Percentiles rank a stretch among this genome's conserved stretches.
Conservation (phyloP, 2,888 invertebrate genomes). For the Diplolepis rosae region DNA sequence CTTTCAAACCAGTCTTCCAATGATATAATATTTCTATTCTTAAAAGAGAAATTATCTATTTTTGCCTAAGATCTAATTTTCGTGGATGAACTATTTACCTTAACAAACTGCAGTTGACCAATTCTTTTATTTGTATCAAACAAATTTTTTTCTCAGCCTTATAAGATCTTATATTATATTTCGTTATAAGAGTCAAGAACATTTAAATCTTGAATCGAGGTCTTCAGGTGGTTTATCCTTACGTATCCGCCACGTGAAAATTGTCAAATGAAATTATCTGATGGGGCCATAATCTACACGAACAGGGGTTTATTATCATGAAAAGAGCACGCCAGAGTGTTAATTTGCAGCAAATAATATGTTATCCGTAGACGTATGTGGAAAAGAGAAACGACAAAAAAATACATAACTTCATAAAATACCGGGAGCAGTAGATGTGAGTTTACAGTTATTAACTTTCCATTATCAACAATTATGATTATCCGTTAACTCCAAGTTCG, state of each 20-base stretch:
- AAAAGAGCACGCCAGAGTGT: background rate
- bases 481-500: conserved; percentile 16
- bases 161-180: too few species aligned
- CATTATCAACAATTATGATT: conserved; percentile 46
- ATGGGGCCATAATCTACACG: background rate
- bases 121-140: too few species aligned
- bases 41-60: too few species aligned
- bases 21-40: too few species aligned
- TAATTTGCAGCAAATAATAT: background rate
- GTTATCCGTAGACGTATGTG: background rate
- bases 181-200: background rate
- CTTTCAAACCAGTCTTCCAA: too few species aligned
- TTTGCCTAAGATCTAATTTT: too few species aligned
- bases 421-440: conserved; percentile 40
- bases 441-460: conserved; percentile 51
- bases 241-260: background rate
- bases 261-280: background rate
- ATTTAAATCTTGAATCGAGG: background rate
- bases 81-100: too few species aligned
- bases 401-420: conserved; percentile 41
- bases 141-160: too few species aligned
- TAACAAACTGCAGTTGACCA: too few species aligned
- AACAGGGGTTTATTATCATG: background rate
- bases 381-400: conserved; percentile 25
- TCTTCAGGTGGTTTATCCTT: background rate